Conservation (phyloP, 2,113 vertebrate species). For the Scomber scombrus region DNA sequence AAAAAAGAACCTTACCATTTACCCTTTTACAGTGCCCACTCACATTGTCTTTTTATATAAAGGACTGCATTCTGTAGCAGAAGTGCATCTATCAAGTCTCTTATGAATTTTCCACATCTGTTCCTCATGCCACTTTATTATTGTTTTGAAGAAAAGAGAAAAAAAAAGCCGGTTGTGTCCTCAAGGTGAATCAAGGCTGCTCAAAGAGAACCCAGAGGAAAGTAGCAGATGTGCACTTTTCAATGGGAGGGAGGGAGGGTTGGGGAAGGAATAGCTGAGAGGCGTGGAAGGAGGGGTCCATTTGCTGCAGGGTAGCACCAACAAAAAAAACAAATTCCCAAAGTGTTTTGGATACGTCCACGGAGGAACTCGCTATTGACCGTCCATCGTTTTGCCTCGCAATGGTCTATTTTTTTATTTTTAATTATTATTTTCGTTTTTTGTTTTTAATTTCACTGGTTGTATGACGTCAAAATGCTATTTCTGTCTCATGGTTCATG, state of each 20-base stretch:
- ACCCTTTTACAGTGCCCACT: slow-evolving; percentile 80
- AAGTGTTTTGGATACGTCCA: slow-evolving; percentile 64
- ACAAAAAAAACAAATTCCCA: slow-evolving; percentile 32
- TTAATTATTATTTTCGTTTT: slow-evolving; percentile 29
- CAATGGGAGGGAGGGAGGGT: slow-evolving; percentile 44
- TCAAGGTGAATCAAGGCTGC: slow-evolving; percentile 76
- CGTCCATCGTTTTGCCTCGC: slow-evolving; percentile 78
- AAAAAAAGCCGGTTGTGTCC: slow-evolving; percentile 77
- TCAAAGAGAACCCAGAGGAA: slow-evolving; percentile 69
- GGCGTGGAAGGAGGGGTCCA: slow-evolving; percentile 64
- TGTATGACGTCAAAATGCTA: slow-evolving; percentile 73
- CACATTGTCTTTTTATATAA: slow-evolving; percentile 72
- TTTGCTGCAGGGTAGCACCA: slow-evolving; percentile 65
- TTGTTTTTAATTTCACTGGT: slow-evolving; percentile 56
- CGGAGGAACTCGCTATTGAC: slow-evolving; percentile 74
- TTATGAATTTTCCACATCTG: slow-evolving; percentile 76
- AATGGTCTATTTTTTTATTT: slow-evolving; percentile 38
- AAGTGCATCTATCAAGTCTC: slow-evolving; percentile 76
- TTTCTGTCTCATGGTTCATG: slow-evolving; percentile 64
- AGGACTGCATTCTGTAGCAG: slow-evolving; percentile 82
- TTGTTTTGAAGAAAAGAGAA: slow-evolving; percentile 52
- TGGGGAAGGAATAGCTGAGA: slow-evolving; percentile 54
- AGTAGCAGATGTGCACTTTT: slow-evolving; percentile 73
- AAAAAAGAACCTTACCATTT: slow-evolving; percentile 83
- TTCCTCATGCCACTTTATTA: slow-evolving; percentile 78